Evolutionary conservation across 2,113 vertebrate genomes (phyloP), one percentile per base, ranked within the genome.

Genomic region (Pedetes capensis): DNA sequence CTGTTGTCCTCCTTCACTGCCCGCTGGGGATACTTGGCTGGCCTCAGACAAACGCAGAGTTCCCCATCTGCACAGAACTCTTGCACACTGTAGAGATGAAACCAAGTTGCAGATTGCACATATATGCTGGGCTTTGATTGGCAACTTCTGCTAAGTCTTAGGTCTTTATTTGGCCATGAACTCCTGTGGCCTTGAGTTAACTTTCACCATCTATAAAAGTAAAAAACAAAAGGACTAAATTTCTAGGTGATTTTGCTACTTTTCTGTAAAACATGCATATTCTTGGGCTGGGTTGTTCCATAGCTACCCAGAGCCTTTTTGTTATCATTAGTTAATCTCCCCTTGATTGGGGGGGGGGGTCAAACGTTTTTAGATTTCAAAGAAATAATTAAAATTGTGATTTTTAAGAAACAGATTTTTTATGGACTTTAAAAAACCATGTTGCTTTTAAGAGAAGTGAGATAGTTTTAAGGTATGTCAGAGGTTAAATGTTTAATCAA

Each of bases 401-500:
- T 76, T 49, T 88, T 51, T 61, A 87, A 44, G 32, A 71, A 87
- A 51, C 32, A 8, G 29, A 69, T 68, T 71, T 84, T 95, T 79
- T 74, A 80, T 25, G 80, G 23, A 11, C 6, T 10, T 66, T 85
- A 32, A 89, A 82, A 87, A 49, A 59, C 53, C 1, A 37, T 22
- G 25, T 57, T 69, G 49, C 49, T 83, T 95, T 87, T 59, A 78
- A 80, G 87, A 91, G 32, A 83, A 8, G 4, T 72, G 63, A 18
- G 59, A 17, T 76, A 3, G 1, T 82, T 71, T 87, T 71, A 64
- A 89, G 9, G 13, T 82, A 17, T 78, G n/a, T 44, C 37, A 39
- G 44, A 92, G 22, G 18, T 75, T 93, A 90, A 71, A 61, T 68
- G 47, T 80, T 95, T 96, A 74, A 51, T 49, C 53, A 55, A 74